These are phyloP conservation scores for Chondrilla cf. caribensis DNA, from an alignment of 37 sponge, comb jelly and placozoan genomes.

Conservation along the genomic window DNA sequence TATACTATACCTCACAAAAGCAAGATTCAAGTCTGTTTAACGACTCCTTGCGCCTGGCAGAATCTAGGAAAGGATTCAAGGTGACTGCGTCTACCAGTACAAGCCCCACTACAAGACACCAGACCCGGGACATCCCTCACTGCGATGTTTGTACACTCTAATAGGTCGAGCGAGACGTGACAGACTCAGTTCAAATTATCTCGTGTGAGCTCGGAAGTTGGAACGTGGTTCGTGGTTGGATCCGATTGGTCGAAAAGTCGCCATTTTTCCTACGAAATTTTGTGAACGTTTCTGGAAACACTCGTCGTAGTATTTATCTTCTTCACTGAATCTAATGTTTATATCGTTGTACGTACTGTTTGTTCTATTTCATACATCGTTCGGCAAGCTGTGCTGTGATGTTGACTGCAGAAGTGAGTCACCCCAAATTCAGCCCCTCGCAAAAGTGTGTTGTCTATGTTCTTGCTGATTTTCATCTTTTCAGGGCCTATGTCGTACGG, in stretches of 20 bases:
- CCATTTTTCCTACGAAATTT: background rate
- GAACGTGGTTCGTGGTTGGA: background rate
- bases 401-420: conserved; percentile 50
- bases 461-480: background rate
- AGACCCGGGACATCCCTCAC: background rate
- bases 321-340: background rate
- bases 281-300: too few species aligned
- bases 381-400: conserved; percentile 55
- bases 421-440: too few species aligned
- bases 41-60: background rate
- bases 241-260: conserved; percentile 10
- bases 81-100: background rate
- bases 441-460: background rate
- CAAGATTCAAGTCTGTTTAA: conserved; percentile 62
- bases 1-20: conserved; percentile 61
- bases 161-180: background rate
- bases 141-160: background rate
- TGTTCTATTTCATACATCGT: background rate
- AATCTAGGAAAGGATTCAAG: conserved; percentile 39
- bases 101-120: background rate
- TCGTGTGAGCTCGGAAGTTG: background rate
- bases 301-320: too few species aligned
- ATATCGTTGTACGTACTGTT: background rate
- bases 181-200: too few species aligned
- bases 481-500: conserved; percentile 68